Percentiles rank a stretch among this genome's conserved stretches.
phyloP scores from a whole-genome alignment of 2,888 invertebrate genomes.

The Melikaiella ostensackeni region DNA sequence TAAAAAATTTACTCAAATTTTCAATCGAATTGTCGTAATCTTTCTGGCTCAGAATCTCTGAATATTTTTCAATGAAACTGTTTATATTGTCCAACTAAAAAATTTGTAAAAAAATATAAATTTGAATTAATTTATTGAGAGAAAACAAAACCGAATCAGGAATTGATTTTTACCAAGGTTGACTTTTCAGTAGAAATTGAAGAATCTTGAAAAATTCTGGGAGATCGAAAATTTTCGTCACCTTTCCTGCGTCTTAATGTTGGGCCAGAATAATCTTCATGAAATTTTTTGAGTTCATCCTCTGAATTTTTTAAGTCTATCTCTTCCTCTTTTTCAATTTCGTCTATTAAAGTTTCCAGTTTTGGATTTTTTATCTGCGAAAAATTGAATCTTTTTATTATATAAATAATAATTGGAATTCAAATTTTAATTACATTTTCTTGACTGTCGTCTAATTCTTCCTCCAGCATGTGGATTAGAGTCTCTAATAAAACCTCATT shows the following conservation, averaged over 20 bases:
- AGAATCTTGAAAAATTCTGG: background rate
- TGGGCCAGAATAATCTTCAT: background rate
- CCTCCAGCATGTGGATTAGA: background rate
- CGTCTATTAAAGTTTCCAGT: background rate
- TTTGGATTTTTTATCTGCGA: background rate
- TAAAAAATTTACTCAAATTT: background rate
- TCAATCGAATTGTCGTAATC: background rate
- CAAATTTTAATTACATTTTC: background rate
- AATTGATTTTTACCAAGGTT: background rate
- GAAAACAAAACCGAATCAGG: background rate
- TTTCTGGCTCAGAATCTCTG: background rate
- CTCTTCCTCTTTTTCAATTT: background rate
- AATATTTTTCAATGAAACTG: background rate
- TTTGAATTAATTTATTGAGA: background rate
- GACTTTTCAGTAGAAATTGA: background rate
- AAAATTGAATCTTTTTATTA: background rate
- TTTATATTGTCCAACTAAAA: background rate
- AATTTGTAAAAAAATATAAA: background rate
- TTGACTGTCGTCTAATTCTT: background rate
- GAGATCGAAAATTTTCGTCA: background rate
- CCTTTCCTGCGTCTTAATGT: background rate
- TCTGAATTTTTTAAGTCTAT: background rate
- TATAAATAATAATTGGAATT: background rate
- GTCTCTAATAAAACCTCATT: background rate
- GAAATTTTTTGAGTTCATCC: background rate